These are phyloP conservation scores for Nomada goodeniana DNA, from an alignment of 2,888 invertebrate species.

Conservation along the genomic window DNA sequence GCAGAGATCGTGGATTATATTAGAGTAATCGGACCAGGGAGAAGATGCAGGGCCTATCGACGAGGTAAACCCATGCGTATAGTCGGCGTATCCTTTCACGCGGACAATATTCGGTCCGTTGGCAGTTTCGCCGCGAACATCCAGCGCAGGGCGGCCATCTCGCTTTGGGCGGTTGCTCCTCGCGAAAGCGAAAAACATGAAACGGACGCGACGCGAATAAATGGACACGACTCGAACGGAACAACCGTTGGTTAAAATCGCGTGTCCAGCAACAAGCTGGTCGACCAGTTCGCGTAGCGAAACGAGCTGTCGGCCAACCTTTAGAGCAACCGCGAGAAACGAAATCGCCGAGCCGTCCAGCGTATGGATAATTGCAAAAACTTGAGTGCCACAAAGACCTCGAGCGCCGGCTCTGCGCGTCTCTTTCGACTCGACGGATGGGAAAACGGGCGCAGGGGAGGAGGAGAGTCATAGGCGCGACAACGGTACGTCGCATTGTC, in stretches of 20 bases:
- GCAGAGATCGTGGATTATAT: conserved; percentile 3
- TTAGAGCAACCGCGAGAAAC: background rate
- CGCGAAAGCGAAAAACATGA: background rate
- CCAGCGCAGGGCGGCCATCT: background rate
- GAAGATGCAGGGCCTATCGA: no score
- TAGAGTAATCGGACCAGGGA: no score
- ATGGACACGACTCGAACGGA: background rate
- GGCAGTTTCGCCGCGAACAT: conserved; percentile 42
- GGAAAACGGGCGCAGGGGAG: background rate
- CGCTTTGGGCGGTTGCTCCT: background rate
- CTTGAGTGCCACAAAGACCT: background rate
- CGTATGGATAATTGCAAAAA: conserved; percentile 2
- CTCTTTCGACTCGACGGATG: background rate
- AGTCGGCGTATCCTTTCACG: conserved; percentile 26
- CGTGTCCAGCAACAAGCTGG: background rate
- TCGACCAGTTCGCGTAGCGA: background rate
- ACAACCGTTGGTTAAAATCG: conserved; percentile 8
- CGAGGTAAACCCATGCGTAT: background rate
- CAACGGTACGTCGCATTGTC: background rate
- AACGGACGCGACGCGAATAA: background rate
- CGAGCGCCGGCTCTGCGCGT: background rate
- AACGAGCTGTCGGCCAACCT: conserved; percentile 8
- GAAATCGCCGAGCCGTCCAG: background rate
- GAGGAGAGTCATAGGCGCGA: background rate
- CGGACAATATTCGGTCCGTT: conserved; percentile 35